Base-by-base conservation (phyloP, 2,888 invertebrate species). In the Dryomyza anilis region DNA sequence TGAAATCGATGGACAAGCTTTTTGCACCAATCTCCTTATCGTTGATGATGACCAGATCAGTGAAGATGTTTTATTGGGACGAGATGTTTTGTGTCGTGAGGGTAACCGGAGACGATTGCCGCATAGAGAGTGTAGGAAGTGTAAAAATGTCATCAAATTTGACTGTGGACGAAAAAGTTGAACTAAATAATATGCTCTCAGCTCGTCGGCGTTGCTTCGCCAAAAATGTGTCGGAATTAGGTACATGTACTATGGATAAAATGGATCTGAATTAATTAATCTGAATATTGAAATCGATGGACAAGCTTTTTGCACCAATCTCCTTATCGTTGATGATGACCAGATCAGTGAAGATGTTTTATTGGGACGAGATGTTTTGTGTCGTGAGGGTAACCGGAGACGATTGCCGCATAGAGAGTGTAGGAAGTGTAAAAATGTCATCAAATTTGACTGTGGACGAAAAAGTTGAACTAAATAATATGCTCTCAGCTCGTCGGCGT, bases 281-380 rank as follows among this genome's bases (percentile, higher is more conserved):
- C n/a, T n/a, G n/a, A n/a, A n/a, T n/a, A n/a, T n/a, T n/a, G n/a
- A n/a, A n/a, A n/a, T n/a, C n/a, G n/a, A n/a, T n/a, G n/a, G n/a
- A n/a, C n/a, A n/a, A n/a, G n/a, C n/a, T n/a, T n/a, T n/a, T n/a
- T n/a, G n/a, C n/a, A n/a, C n/a, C n/a, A n/a, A n/a, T n/a, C n/a
- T n/a, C n/a, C n/a, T n/a, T n/a, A n/a, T n/a, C n/a, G n/a, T n/a
- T n/a, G n/a, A n/a, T n/a, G n/a, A n/a, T n/a, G n/a, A n/a, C n/a
- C n/a, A n/a, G n/a, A n/a, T n/a, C n/a, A n/a, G n/a, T n/a, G n/a
- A n/a, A n/a, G n/a, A n/a, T n/a, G n/a, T n/a, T n/a, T n/a, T n/a
- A n/a, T n/a, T n/a, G n/a, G n/a, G n/a, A n/a, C n/a, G n/a, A 55
- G 57, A 66, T 39, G 53, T 63, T 43, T 30, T 66, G 16, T 69